Conservation (phyloP, 2,113 vertebrate genomes). For the Calonectris borealis region DNA sequence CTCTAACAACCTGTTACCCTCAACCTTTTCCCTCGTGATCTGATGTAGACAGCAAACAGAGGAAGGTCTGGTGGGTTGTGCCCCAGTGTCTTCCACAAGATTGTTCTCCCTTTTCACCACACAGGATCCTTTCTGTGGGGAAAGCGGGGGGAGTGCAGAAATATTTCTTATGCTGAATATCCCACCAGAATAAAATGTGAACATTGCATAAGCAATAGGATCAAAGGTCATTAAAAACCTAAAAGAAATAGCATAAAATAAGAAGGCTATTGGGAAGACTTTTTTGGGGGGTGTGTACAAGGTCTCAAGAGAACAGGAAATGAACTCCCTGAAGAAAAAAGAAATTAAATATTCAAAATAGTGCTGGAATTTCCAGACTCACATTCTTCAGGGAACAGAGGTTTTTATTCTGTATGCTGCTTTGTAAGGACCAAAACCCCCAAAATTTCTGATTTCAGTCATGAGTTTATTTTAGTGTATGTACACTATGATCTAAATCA, state of each 20-base stretch:
- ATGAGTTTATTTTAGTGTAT: neutral
- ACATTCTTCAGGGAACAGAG: neutral
- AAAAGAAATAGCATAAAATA: neutral
- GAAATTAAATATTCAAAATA: neutral
- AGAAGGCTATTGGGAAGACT: neutral
- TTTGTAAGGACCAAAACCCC: neutral
- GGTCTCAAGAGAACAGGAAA: constrained; percentile 3
- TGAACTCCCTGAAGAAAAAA: neutral
- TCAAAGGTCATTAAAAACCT: neutral
- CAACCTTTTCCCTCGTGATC: neutral
- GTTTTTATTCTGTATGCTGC: neutral
- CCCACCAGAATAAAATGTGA: neutral
- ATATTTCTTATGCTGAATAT: neutral
- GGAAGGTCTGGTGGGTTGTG: neutral
- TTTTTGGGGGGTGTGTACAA: neutral
- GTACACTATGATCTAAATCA: neutral
- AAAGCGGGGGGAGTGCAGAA: neutral
- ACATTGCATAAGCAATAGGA: neutral
- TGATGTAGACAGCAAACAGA: neutral
- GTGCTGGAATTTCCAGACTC: neutral
- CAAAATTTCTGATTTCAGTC: neutral
- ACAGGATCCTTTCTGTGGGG: neutral
- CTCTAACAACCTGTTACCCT: neutral
- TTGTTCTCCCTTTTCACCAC: neutral
- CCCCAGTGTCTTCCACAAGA: neutral